These are phyloP conservation scores for Scortum barcoo DNA, from an alignment of 2,113 vertebrate genomes.

Conservation along the genomic window DNA sequence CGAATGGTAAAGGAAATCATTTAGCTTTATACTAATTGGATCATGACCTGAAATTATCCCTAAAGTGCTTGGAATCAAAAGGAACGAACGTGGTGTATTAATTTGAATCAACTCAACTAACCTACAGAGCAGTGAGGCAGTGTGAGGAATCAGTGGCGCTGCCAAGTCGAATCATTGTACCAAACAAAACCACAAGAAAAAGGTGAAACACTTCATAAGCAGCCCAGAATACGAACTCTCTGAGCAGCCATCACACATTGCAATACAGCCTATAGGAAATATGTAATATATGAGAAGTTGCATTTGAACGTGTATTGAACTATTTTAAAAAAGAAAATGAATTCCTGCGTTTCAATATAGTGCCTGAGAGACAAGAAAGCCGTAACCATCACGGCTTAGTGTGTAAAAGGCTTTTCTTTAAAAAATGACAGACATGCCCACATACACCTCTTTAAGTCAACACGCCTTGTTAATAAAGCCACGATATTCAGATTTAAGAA, in stretches of 20 bases:
- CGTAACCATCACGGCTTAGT: not conserved
- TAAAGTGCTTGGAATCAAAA: constrained; percentile 24
- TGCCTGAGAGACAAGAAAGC: not conserved
- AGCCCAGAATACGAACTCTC: not conserved
- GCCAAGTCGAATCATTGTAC: constrained; percentile 8
- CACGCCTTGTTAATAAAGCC: not conserved
- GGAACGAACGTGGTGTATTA: constrained; percentile 15
- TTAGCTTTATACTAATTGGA: constrained; percentile 30
- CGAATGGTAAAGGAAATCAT: constrained; percentile 19
- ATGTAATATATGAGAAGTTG: not conserved
- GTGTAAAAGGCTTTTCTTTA: not conserved
- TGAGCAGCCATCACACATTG: not conserved
- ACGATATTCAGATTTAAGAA: not conserved
- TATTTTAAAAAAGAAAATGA: not conserved
- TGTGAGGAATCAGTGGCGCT: not conserved
- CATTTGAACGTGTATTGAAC: not conserved
- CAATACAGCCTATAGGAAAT: not conserved
- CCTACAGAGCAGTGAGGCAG: constrained; percentile 16
- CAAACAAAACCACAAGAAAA: not conserved
- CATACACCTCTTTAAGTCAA: not conserved
- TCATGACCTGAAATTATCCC: constrained; percentile 32
- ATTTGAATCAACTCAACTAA: constrained; percentile 32
- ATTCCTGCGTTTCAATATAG: not conserved
- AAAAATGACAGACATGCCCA: not conserved
- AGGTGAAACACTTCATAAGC: not conserved